These are phyloP conservation scores for Podabrus alpinus DNA, from an alignment of 2,888 invertebrate genomes.

Conservation along the genomic window DNA sequence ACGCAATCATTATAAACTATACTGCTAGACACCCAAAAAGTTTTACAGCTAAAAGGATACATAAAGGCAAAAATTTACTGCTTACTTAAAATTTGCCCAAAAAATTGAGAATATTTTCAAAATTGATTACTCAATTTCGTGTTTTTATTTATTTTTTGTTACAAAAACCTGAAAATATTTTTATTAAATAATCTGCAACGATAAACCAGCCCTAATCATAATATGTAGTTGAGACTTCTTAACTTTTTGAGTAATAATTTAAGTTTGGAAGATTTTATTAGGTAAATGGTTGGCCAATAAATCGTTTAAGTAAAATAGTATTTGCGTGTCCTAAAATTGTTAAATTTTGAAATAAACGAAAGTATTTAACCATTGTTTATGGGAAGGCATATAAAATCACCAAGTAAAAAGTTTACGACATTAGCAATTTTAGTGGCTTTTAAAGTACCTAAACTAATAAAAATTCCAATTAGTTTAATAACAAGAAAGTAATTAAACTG, in stretches of 20 bases:
- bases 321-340: not conserved
- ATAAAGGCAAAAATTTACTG: not conserved
- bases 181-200: not conserved
- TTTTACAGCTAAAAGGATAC: not conserved
- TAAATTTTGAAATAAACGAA: not conserved
- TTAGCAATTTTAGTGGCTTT: constrained; percentile 2
- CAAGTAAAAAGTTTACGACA: not conserved
- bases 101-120: not conserved
- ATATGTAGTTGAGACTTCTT: not conserved
- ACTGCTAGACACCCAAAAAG: not conserved
- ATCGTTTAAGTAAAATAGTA: not conserved
- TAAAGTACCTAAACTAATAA: constrained; percentile 18
- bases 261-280: not conserved
- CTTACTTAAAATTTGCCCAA: not conserved
- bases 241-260: not conserved
- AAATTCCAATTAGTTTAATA: constrained; percentile 25
- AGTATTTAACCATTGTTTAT: constrained; percentile 4
- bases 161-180: not conserved
- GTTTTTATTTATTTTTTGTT: not conserved
- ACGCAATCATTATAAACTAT: constrained; percentile 2
- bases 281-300: not conserved
- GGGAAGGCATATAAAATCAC: not conserved
- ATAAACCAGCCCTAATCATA: not conserved
- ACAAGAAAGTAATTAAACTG: constrained; percentile 23
- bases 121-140: not conserved